A percentile compares a stretch with the other conserved stretches of the same genome.
These are phyloP conservation scores for Schizopygopsis malacanthus DNA, from an alignment of 2,797 vertebrate species.

Conservation along the genomic window DNA sequence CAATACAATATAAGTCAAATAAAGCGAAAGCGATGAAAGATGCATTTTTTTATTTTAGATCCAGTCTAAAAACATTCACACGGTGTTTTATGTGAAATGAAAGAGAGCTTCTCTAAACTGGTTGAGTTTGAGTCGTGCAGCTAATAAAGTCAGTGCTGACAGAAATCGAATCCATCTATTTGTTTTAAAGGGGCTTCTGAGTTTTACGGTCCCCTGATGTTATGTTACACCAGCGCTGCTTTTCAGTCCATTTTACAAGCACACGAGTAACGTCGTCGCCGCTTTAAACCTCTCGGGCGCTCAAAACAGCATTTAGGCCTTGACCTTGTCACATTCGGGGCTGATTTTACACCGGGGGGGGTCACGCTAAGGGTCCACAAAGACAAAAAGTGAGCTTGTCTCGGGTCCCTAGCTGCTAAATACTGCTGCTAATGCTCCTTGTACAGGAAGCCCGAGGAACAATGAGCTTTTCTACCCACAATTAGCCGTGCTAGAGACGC, in stretches of 20 bases:
- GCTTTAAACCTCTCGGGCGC: conserved; percentile 68
- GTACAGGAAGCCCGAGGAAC: conserved; percentile 72
- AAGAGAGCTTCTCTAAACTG: neutral
- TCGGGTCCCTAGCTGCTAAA: conserved; percentile 68
- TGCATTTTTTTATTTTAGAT: neutral
- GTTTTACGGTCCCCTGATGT: conserved; percentile 74
- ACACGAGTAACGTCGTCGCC: conserved; percentile 56
- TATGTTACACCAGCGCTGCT: conserved; percentile 70
- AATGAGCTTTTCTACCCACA: conserved; percentile 76
- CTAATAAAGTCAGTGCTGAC: conserved; percentile 68
- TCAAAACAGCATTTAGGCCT: conserved; percentile 73
- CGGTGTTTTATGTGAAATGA: neutral
- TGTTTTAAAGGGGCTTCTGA: conserved; percentile 77
- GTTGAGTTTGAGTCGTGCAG: conserved; percentile 50
- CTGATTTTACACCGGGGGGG: conserved; percentile 71
- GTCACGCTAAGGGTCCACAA: conserved; percentile 64
- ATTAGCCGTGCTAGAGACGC: conserved; percentile 77
- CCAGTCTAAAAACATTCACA: neutral
- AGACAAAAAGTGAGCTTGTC: conserved; percentile 74
- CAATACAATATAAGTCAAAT: neutral
- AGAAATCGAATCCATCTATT: conserved; percentile 75
- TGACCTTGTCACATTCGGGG: conserved; percentile 78
- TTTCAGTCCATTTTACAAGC: conserved; percentile 51
- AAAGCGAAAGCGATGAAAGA: neutral
- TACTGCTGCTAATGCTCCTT: conserved; percentile 73